Conservation (phyloP, 2,888 invertebrate species). For the Drosophila parthenogenetica region DNA sequence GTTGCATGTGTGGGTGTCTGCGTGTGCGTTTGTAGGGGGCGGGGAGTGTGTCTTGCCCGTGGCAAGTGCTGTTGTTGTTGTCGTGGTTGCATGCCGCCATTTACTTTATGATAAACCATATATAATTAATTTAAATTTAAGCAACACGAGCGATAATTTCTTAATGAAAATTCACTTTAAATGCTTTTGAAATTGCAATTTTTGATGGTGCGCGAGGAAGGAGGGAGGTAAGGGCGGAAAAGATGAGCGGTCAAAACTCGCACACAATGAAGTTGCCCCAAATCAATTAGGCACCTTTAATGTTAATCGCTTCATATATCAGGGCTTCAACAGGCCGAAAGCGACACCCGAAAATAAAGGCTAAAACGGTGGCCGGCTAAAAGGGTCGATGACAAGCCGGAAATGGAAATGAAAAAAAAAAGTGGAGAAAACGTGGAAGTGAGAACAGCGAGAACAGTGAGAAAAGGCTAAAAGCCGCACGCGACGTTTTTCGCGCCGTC, state of each 20-base stretch:
- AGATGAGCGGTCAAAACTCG: background rate
- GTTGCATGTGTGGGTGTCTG: conserved; percentile 57
- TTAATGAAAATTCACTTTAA: conserved; percentile 60
- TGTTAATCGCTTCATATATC: conserved; percentile 78
- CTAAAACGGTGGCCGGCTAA: conserved; percentile 10
- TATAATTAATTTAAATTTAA: conserved; percentile 77
- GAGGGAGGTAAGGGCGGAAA: background rate
- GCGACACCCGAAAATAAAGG: conserved; percentile 42
- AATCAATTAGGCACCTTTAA: conserved; percentile 77
- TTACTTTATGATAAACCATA: conserved; percentile 64
- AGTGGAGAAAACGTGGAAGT: conserved; percentile 10
- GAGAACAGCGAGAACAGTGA: too few relatives aligned
- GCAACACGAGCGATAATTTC: conserved; percentile 70
- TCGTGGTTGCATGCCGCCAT: conserved; percentile 46
- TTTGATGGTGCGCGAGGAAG: background rate
- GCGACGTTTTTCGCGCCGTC: conserved; percentile 69
- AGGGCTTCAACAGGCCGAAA: conserved; percentile 51
- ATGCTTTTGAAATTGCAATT: conserved; percentile 1
- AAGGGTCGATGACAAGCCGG: conserved; percentile 71
- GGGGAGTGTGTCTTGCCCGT: conserved; percentile 8
- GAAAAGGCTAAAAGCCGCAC: conserved; percentile 57
- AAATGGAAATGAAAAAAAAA: conserved; percentile 42
- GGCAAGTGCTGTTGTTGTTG: conserved; percentile 26
- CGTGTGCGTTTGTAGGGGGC: conserved; percentile 12
- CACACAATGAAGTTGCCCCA: conserved; percentile 24